These are phyloP conservation scores for Chrysodeixis includens DNA, from an alignment of 2,888 invertebrate species.

Conservation along the genomic window DNA sequence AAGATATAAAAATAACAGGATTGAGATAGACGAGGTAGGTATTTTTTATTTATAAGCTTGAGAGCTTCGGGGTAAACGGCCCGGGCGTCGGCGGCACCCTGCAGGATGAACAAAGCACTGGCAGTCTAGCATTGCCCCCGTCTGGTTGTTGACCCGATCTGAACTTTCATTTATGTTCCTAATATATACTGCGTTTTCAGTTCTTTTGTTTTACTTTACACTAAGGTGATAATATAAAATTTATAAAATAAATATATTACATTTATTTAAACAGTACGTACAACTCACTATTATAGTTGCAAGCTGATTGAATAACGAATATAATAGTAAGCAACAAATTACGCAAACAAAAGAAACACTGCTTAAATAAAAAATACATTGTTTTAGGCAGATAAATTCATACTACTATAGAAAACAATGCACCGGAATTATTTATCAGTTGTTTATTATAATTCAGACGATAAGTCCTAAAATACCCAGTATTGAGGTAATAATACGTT, in stretches of 20 bases:
- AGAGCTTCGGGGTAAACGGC: conserved; percentile 76
- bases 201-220: not conserved
- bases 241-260: no score
- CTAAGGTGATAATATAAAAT: no score
- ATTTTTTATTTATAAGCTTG: conserved; percentile 17
- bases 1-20: conserved; percentile 11
- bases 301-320: no score
- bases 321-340: no score
- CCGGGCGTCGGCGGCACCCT: conserved; percentile 54
- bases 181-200: conserved; percentile 26
- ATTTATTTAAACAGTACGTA: no score
- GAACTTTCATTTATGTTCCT: conserved; percentile 52
- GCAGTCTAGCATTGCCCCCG: conserved; percentile 68
- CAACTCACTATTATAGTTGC: no score
- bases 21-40: conserved; percentile 16
- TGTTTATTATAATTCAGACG: not conserved
- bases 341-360: no score
- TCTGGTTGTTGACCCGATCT: conserved; percentile 82
- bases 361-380: no score
- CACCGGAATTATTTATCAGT: not conserved
- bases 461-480: not conserved
- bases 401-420: no score
- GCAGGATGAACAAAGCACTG: conserved; percentile 75
- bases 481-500: no score
- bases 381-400: no score